phyloP scores from a whole-genome alignment of 2,797 vertebrate genomes.

The Pteropus rufus region DNA sequence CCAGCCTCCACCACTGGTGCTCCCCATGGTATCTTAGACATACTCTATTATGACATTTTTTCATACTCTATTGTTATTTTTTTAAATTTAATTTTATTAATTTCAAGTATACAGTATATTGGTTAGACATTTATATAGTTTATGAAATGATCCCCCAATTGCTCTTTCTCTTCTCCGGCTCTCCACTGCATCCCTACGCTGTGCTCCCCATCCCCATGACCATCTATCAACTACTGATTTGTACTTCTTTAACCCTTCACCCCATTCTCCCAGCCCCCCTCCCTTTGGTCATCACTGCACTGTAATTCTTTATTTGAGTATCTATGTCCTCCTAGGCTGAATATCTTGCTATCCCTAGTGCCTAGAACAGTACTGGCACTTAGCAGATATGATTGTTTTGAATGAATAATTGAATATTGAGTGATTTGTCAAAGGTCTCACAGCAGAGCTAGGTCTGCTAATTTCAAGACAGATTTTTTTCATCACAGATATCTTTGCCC shows the following conservation, averaged over 20 bases:
- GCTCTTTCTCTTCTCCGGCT: too few species aligned
- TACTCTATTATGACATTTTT: background rate
- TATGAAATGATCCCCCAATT: too few species aligned
- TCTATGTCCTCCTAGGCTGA: background rate
- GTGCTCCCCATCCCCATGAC: too few species aligned
- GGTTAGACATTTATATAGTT: too few species aligned
- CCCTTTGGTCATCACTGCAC: too few species aligned
- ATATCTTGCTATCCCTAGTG: background rate
- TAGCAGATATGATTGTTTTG: background rate
- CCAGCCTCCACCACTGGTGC: background rate
- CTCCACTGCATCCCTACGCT: too few species aligned
- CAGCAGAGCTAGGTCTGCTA: background rate
- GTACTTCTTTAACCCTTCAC: too few species aligned
- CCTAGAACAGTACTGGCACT: background rate
- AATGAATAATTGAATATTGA: background rate
- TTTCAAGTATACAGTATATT: too few species aligned
- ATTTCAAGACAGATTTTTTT: background rate
- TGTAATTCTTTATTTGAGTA: background rate
- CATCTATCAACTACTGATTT: too few species aligned
- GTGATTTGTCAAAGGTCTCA: constrained; percentile 1
- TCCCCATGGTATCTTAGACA: background rate
- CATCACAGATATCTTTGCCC: background rate
- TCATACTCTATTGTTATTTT: background rate
- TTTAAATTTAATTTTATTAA: too few species aligned
- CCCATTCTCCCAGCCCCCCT: too few species aligned